Percentiles rank a stretch among this genome's conserved stretches.
Conservation (phyloP, 2,113 vertebrate species). For the Microcebus murinus region DNA sequence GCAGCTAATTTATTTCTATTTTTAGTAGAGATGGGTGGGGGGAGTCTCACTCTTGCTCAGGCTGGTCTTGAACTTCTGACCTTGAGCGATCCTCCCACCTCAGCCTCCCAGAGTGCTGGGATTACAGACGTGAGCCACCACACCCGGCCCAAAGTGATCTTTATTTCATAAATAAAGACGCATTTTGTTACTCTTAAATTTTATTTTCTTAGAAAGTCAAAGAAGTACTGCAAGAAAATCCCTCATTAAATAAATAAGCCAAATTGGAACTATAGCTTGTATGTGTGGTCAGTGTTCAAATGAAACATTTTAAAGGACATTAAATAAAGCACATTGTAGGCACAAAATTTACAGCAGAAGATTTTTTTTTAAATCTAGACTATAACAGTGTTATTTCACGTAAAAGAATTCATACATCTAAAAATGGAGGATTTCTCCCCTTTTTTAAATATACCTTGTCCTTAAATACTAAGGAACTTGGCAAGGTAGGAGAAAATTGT, state of each 20-base stretch:
- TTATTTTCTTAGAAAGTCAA: background rate
- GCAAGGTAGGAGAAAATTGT: background rate
- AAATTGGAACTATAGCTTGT: background rate
- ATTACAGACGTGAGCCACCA: no score
- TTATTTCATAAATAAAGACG: background rate
- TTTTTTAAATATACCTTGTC: background rate
- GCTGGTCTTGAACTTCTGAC: no score
- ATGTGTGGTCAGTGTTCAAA: background rate
- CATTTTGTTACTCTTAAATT: background rate
- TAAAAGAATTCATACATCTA: background rate
- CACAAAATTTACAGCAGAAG: background rate
- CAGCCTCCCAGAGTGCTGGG: no score
- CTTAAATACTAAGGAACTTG: background rate
- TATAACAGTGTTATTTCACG: background rate
- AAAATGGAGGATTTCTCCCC: background rate
- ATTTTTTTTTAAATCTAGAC: background rate
- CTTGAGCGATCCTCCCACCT: no score
- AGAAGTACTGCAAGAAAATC: background rate
- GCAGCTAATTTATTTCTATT: no score
- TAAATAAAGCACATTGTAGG: background rate
- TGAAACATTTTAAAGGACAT: background rate
- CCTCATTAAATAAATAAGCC: background rate
- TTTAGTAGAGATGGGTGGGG: no score
- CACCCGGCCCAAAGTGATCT: background rate
- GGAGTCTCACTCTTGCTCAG: no score